phyloP scores from a whole-genome alignment of 2,888 invertebrate genomes.

The Formica aserva region DNA sequence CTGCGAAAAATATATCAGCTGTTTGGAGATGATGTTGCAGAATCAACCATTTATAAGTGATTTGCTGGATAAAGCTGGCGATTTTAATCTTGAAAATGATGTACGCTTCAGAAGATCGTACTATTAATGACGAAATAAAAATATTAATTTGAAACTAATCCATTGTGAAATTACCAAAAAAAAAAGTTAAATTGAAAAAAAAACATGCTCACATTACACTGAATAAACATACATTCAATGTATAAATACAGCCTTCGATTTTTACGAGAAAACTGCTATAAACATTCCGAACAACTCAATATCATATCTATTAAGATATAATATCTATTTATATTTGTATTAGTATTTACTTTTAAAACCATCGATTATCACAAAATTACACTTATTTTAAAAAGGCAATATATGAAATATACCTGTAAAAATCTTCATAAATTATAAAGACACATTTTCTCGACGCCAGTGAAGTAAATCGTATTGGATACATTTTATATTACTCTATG shows the following conservation, averaged over 20 bases:
- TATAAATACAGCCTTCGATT: not conserved
- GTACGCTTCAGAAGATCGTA: not conserved
- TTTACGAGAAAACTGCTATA: not conserved
- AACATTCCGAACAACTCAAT: not conserved
- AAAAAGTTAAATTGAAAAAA: not conserved
- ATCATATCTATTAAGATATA: not conserved
- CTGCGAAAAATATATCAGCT: no score
- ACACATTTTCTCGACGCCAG: not conserved
- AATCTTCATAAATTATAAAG: conserved; percentile 4
- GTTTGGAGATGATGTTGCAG: no score
- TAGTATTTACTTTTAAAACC: not conserved
- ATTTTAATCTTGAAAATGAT: not conserved
- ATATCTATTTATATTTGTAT: not conserved
- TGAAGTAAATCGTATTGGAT: conserved; percentile 6
- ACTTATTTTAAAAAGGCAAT: not conserved
- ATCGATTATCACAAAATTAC: not conserved
- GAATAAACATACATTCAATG: no score
- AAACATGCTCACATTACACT: not conserved
- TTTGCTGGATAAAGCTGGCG: not conserved
- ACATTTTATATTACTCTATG: conserved; percentile 13
- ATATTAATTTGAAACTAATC: not conserved
- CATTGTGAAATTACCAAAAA: not conserved
- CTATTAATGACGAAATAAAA: not conserved
- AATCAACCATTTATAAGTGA: not conserved
- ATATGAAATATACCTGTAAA: not conserved